These are phyloP conservation scores for Toxotes lorentzi DNA, from an alignment of 2,797 vertebrate species.

Conservation along the genomic window DNA sequence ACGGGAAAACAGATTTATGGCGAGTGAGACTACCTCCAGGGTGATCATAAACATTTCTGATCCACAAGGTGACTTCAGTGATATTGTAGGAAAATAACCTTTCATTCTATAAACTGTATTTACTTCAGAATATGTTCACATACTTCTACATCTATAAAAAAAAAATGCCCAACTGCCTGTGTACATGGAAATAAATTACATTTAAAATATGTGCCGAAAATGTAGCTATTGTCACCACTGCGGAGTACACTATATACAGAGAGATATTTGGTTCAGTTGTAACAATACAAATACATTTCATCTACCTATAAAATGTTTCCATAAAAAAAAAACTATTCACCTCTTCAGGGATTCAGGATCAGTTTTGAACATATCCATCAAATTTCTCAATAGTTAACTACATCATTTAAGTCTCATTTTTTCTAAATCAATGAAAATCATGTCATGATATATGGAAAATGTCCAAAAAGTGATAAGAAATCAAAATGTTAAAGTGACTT, in stretches of 20 bases:
- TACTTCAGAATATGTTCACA: neutral
- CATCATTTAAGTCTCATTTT: neutral
- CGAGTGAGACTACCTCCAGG: conserved; percentile 5
- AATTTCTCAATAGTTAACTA: neutral
- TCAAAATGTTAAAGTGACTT: neutral
- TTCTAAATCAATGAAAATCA: neutral
- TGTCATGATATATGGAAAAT: neutral
- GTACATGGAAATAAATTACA: neutral
- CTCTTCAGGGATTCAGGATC: no score
- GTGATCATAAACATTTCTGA: conserved; percentile 19
- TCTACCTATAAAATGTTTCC: neutral
- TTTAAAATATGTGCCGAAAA: neutral
- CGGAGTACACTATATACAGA: neutral
- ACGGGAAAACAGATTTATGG: conserved; percentile 35
- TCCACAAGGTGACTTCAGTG: neutral
- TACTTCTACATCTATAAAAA: neutral
- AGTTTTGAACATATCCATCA: neutral
- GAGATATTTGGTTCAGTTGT: neutral
- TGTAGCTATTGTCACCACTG: neutral
- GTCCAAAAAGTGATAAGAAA: neutral
- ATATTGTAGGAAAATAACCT: neutral
- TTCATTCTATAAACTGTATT: neutral
- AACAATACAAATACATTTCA: neutral
- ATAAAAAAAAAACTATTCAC: no score
- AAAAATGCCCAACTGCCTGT: neutral